Conservation (phyloP, 2,888 invertebrate genomes). For the Drosophila testacea region DNA sequence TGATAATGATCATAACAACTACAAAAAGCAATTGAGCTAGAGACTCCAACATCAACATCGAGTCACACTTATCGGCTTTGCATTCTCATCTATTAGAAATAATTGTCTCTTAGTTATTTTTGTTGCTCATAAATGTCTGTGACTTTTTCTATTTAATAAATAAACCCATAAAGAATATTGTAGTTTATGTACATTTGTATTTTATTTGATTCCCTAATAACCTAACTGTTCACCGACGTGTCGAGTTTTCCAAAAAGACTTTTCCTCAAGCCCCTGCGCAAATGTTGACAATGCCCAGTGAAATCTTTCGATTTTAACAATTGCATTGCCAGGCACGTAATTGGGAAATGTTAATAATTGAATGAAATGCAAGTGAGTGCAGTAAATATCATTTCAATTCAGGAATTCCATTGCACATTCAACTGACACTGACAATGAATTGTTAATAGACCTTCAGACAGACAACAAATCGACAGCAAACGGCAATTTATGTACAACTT, state of each 20-base stretch:
- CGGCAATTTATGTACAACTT: constrained; percentile 17
- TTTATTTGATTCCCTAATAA: constrained; percentile 45
- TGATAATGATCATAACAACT: constrained; percentile 65
- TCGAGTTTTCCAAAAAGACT: constrained; percentile 35
- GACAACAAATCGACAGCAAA: constrained; percentile 21
- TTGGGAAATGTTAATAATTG: constrained; percentile 66
- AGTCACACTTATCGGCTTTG: constrained; percentile 58
- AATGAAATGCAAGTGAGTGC: constrained; percentile 49
- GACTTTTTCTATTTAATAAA: constrained; percentile 16
- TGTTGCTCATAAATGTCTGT: constrained; percentile 38
- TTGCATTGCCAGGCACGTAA: constrained; percentile 62
- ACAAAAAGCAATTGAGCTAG: constrained; percentile 69
- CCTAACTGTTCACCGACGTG: constrained; percentile 57
- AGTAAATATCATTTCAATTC: constrained; percentile 55
- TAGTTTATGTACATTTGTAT: constrained; percentile 20
- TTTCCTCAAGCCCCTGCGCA: constrained; percentile 17
- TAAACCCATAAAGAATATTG: constrained; percentile 11
- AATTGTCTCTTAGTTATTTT: constrained; percentile 46
- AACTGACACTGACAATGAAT: constrained; percentile 53
- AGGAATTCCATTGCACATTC: constrained; percentile 45
- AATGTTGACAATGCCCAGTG: constrained; percentile 23
- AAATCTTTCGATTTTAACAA: constrained; percentile 31
- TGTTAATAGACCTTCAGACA: constrained; percentile 17
- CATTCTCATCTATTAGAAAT: constrained; percentile 71
- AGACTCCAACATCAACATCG: too few species aligned